Base-by-base conservation (phyloP, 2,113 vertebrate species). In the Nothoprocta pentlandii region DNA sequence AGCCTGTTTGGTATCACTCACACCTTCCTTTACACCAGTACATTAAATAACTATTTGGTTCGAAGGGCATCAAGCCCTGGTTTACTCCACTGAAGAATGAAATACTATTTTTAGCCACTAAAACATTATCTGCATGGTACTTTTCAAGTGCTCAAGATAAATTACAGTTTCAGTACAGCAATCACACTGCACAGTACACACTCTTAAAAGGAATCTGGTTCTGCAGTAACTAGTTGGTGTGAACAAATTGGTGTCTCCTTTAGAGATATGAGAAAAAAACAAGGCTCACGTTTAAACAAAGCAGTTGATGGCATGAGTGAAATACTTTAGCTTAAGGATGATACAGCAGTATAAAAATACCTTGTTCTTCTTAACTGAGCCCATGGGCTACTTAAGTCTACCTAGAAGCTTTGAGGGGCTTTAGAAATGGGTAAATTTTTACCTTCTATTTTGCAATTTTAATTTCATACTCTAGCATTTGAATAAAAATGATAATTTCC, bases 231-330 rank as follows among this genome's bases (percentile, higher is more conserved):
- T n/a, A 53, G 46, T 77, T 91, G 78, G 75, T 85, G 85, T 89
- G 70, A 88, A 61, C 80, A 90, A 66, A 77, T 36, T 68, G 68
- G 78, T 83, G 95, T 93, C 80, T 96, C 86, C 87, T 96, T 88
- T 41, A 69, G n/a, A 81, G 17, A 89, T 51, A 53, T 3, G 1
- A 93, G 54, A 74, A 80, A 71, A 82, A 49, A 49, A 49, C 39
- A 85, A 81, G 84, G 28, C 41, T 73, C 62, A 19, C 4, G 7
- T 62, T 92, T 87, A 75, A 88, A 80, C 85, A 89, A 95, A 89
- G n/a, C 66, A 64, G 78, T 53, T 71, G 64, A 91, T 68, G 76
- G 75, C 34, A 94, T n/a, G 39, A 76, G 56, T 88, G 62, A 82
- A 85, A 58, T 67, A 91, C 42, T 64, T 75, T 49, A 76, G 71